Percentiles rank a stretch among this genome's conserved stretches.
Evolutionary conservation across 2,113 vertebrate species (phyloP).

Genomic region (Tiliqua scincoides): DNA sequence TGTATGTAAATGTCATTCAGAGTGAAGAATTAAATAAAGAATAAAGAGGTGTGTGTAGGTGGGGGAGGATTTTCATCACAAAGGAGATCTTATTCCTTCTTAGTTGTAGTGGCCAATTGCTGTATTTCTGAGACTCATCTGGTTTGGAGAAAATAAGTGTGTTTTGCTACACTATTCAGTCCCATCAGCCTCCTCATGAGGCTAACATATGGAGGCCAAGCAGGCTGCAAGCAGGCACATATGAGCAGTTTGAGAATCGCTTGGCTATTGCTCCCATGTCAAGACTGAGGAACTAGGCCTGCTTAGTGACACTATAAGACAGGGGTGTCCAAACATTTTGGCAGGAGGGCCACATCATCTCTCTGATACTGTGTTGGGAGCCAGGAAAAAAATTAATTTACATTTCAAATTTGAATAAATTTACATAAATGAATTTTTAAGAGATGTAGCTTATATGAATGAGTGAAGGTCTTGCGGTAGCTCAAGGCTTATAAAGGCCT

Average conservation of each 20-base stretch:
- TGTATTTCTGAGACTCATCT: not conserved
- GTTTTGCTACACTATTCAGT: not conserved
- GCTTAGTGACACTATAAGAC: not conserved
- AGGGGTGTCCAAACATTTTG: no score
- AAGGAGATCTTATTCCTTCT: not conserved
- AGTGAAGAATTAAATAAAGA: not conserved
- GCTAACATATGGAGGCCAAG: not conserved
- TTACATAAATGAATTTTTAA: no score
- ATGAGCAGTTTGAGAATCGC: not conserved
- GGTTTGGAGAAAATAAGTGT: not conserved
- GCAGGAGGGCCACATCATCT: no score
- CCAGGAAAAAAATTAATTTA: no score
- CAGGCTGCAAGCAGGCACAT: not conserved
- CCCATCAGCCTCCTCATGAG: not conserved
- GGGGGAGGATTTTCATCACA: not conserved
- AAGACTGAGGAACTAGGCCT: not conserved
- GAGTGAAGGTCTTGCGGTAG: no score
- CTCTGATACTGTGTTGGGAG: no score
- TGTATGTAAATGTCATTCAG: not conserved
- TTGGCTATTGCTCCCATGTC: not conserved
- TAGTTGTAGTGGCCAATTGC: not conserved
- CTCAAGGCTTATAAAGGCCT: no score
- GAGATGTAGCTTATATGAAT: no score
- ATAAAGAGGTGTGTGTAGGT: fast-evolving
- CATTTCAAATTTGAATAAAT: no score